Percentiles rank a stretch among this genome's conserved stretches.
Evolutionary conservation across 2,797 vertebrate genomes (phyloP).

Genomic region (Bovichtus diacanthus): DNA sequence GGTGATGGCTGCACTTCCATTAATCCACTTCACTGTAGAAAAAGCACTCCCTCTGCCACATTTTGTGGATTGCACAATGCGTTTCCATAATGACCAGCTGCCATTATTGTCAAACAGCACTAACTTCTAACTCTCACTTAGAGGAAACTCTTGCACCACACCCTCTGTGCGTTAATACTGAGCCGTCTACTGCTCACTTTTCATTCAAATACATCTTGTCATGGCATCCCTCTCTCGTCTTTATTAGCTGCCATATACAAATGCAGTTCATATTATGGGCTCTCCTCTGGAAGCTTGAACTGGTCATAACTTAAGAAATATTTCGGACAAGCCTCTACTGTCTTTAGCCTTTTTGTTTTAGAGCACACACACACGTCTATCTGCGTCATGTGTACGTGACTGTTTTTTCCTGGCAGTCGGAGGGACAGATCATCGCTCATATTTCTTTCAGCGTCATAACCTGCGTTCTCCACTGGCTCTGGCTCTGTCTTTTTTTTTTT

Average conservation of each 20-base stretch:
- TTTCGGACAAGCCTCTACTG: background rate
- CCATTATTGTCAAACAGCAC: background rate
- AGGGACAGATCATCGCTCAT: constrained; percentile 45
- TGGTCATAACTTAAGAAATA: constrained; percentile 1
- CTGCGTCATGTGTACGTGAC: background rate
- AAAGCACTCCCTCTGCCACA: constrained; percentile 14
- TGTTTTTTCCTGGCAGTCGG: background rate
- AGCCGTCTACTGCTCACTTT: background rate
- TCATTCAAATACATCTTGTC: constrained; percentile 12
- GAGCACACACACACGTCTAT: background rate
- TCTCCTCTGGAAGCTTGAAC: background rate
- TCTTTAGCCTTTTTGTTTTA: background rate
- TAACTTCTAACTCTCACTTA: constrained; percentile 21
- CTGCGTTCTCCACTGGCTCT: constrained; percentile 14
- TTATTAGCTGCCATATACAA: constrained; percentile 16
- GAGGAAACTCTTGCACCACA: constrained; percentile 2
- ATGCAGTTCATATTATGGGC: background rate
- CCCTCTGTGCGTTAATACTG: background rate
- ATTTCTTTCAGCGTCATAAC: constrained; percentile 16
- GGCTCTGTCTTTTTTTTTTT: background rate
- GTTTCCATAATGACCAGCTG: constrained; percentile 23
- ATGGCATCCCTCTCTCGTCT: background rate
- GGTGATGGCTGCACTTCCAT: constrained; percentile 27
- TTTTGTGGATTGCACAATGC: constrained; percentile 5
- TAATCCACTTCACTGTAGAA: constrained; percentile 1